phyloP scores from a whole-genome alignment of 2,113 vertebrate genomes.

The Addax nasomaculatus region DNA sequence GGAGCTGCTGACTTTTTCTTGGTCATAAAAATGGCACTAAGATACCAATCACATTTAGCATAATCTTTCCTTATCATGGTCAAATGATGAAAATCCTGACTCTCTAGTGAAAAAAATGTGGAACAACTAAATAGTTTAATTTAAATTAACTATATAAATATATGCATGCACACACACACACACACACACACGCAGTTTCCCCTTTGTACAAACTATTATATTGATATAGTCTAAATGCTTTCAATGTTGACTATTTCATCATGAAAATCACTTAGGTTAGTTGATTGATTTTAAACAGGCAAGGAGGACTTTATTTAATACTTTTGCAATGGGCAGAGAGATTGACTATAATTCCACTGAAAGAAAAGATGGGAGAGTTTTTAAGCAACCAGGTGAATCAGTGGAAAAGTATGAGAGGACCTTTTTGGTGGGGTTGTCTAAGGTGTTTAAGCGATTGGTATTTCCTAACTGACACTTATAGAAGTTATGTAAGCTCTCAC shows the following conservation, averaged over 20 bases:
- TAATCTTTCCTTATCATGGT: background rate
- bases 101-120: conserved; percentile 7
- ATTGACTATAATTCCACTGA: background rate
- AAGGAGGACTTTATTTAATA: background rate
- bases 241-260: background rate
- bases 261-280: background rate
- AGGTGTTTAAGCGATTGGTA: background rate
- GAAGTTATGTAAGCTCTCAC: background rate
- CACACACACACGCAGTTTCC: background rate
- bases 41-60: background rate
- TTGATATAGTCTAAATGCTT: background rate
- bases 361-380: background rate
- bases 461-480: background rate
- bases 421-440: background rate
- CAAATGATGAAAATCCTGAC: background rate
- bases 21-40: background rate
- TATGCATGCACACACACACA: background rate
- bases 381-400: background rate
- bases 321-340: background rate
- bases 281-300: background rate
- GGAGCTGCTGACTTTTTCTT: background rate
- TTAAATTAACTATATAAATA: background rate
- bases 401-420: background rate
- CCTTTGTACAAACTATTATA: background rate
- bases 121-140: background rate